Percentiles rank a stretch among this genome's conserved stretches.
Conservation (phyloP, 2,888 invertebrate genomes). For the Dusona sp. region DNA sequence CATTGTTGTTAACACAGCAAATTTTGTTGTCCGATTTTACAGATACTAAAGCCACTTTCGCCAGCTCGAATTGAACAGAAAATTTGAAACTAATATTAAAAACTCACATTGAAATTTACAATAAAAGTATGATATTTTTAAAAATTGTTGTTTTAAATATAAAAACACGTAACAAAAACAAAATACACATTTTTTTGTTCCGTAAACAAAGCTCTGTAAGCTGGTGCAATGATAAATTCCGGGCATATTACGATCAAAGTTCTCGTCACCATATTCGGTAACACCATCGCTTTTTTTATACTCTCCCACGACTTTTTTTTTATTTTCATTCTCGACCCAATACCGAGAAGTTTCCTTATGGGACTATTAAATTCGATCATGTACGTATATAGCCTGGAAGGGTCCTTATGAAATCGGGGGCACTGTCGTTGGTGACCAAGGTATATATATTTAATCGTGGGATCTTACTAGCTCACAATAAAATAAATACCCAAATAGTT, state of each 20-base stretch:
- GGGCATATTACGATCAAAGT: background rate
- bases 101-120: too few relatives aligned
- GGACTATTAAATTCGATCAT: conserved; percentile 44
- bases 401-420: background rate
- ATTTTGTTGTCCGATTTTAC: too few relatives aligned
- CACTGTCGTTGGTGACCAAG: background rate
- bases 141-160: too few relatives aligned
- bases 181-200: too few relatives aligned
- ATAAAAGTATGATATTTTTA: too few relatives aligned
- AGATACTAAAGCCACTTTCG: too few relatives aligned
- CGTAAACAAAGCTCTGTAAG: too few relatives aligned
- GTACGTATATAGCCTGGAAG: conserved; percentile 9
- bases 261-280: background rate
- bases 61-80: too few relatives aligned
- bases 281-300: background rate
- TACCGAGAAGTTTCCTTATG: conserved; percentile 41
- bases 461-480: background rate
- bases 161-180: too few relatives aligned
- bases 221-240: too few relatives aligned
- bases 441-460: conserved; percentile 18
- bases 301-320: conserved; percentile 6
- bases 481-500: background rate
- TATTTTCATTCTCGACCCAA: conserved; percentile 19
- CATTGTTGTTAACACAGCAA: too few relatives aligned
- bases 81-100: too few relatives aligned